Evolutionary conservation across 2,888 invertebrate species (phyloP).

Genomic region (Dorcus hopei): DNA sequence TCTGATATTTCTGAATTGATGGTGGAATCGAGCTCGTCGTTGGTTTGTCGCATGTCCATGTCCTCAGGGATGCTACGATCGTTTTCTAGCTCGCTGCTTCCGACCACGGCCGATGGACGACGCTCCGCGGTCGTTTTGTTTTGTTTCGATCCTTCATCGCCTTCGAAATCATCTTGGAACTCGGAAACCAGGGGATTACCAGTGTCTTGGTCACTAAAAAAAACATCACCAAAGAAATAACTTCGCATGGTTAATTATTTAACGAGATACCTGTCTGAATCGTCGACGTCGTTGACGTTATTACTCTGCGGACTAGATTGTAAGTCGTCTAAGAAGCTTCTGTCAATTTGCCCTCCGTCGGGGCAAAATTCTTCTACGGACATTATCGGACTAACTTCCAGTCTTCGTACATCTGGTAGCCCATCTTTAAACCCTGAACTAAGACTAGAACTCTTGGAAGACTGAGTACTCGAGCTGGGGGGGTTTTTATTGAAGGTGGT

Average conservation of each 20-base stretch:
- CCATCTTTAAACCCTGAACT: constrained; percentile 42
- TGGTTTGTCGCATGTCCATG: constrained; percentile 49
- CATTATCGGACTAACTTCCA: constrained; percentile 45
- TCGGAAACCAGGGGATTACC: constrained; percentile 79
- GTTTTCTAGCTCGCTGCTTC: constrained; percentile 38
- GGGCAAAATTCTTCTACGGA: constrained; percentile 72
- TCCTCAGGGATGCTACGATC: constrained; percentile 40
- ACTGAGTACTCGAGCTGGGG: constrained; percentile 23
- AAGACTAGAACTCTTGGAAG: constrained; percentile 41
- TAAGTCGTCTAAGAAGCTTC: constrained; percentile 71
- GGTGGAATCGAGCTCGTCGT: constrained; percentile 49
- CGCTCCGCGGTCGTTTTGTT: constrained; percentile 32
- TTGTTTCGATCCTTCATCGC: constrained; percentile 53
- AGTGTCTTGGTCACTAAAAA: constrained; percentile 63
- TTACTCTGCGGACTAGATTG: constrained; percentile 47
- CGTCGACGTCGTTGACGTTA: constrained; percentile 46
- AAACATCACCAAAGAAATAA: neutral
- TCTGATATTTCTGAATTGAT: constrained; percentile 50
- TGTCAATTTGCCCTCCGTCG: constrained; percentile 71
- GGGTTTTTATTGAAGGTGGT: constrained; percentile 15
- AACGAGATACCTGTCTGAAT: constrained; percentile 55
- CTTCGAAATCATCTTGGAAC: constrained; percentile 80
- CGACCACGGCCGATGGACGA: constrained; percentile 43
- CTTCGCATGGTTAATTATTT: neutral
- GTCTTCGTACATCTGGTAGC: constrained; percentile 36